Evolutionary conservation across 2,888 invertebrate genomes (phyloP), one percentile per base, ranked within the genome.

Genomic region (Seira ritae): DNA sequence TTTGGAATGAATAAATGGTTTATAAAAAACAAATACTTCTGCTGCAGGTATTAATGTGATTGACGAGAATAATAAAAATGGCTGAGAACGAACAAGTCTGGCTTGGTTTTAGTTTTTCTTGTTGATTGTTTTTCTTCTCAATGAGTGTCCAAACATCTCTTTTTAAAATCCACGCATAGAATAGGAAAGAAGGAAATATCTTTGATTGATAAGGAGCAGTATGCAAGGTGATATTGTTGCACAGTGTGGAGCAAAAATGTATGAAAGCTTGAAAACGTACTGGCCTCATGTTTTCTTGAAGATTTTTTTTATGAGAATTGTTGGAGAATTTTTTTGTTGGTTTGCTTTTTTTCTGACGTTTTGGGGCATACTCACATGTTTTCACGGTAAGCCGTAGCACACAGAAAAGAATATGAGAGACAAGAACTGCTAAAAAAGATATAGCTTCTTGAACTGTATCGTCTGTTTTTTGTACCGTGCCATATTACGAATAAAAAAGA

Each of bases 211-310:
- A 17, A 55, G 6, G 55, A 55, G 55, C 20, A 62, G 62, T 20
- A 20, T 62, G 62, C 22, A 20, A 50, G 50, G 50, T 50, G 50
- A 50, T 62, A 20, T 62, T 62, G 22, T 50, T 50, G 62, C 20
- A 62, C 22, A 62, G 62, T 62, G 20, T 31, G 20, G 12, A 62
- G 12, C 42, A 8, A 50, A 2, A n/a, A 8, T 62, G 62, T 62
- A 10, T 1, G 20, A 8, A 22, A 20, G 23, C n/a, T 23, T 70
- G 23, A 62, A 42, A 8, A 24, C 74, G 66, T 66, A 74, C 74
- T 74, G 42, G 74, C 23, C 42, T 65, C 66, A 46, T 66, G 74
- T 46, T 74, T 65, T 22, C 66, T 17, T 65, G 22, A 72, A 22
- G 37, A 66, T 37, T 20, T 70, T 23, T 66, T 69, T 69, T 68